Evolutionary conservation across 2,113 vertebrate species (phyloP).

Genomic region (Motacilla alba): DNA sequence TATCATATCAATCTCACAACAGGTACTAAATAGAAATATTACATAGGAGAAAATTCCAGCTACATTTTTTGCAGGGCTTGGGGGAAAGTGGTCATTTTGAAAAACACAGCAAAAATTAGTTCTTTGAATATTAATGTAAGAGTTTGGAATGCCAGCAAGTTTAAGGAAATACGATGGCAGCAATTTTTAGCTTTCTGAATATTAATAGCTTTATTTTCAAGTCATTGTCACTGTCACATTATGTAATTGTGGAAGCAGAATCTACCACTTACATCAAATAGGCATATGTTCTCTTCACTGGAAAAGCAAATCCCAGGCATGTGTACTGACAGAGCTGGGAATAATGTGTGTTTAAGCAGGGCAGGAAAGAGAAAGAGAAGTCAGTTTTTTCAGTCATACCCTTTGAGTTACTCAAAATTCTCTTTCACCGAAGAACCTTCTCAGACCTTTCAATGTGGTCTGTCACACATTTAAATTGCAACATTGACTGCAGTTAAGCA

Average conservation of each 20-base stretch:
- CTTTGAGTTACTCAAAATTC: neutral
- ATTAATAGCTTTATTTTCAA: constrained; percentile 28
- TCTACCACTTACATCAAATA: neutral
- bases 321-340: neutral
- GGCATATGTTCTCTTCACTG: neutral
- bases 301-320: neutral
- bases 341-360: neutral
- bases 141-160: neutral
- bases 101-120: neutral
- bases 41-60: neutral
- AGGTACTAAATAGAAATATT: neutral
- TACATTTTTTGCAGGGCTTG: neutral
- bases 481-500: neutral
- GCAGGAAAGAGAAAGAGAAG: neutral
- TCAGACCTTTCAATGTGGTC: neutral
- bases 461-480: neutral
- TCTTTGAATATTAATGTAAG: neutral
- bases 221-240: neutral
- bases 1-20: neutral
- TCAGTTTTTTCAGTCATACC: neutral
- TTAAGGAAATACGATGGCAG: neutral
- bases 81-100: neutral
- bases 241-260: neutral
- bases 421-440: neutral
- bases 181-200: constrained; percentile 36